Evolutionary conservation across 2,888 invertebrate species (phyloP), one percentile per base, ranked within the genome.

Genomic region (Morpho achilles): DNA sequence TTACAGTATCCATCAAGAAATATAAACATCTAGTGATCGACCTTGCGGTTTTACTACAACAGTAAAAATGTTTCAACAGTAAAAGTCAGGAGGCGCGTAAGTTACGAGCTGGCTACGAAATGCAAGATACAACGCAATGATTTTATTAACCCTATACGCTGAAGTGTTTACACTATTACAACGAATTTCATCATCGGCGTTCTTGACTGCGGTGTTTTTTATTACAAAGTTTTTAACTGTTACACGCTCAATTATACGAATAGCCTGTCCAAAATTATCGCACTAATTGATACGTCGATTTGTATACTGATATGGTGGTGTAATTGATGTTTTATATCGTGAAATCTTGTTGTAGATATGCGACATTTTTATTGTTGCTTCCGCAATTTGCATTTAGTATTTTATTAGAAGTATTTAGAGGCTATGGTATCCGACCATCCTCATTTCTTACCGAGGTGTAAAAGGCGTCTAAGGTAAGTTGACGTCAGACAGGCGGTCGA

Each of bases 61-160:
- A 78, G 76, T 83, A 77, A 82, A 82, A 83, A 79, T 69, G 58
- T 69, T 84, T 82, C 82, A 81, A 77, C 80, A 81, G 74, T 88
- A 85, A 87, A 87, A 75, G 87, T 87, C 88, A 75, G 72, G 73
- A 74, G 66, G 73, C 64, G 54, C 55, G 75, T 85, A 77, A 89
- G 69, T 80, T 88, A 89, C 71, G 83, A 76, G 59, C 67, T 66
- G 50, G 69, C 70, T 66, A 68, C 3, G 73, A 71, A 76, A 74
- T 72, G 74, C 75, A 72, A 70, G 74, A 74, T 76, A 68, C 68
- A 75, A 79, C 77, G 71, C 77, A 84, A 86, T 84, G 80, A 86
- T 86, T 87, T 87, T 84, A 84, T 86, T 84, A 82, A 83, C 83
- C 80, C 79, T 74, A 72, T 67, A 72, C 73, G 76, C 77, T 70